phyloP scores from a whole-genome alignment of 2,113 vertebrate genomes.

The Pseudolaguvia tuberculata region DNA sequence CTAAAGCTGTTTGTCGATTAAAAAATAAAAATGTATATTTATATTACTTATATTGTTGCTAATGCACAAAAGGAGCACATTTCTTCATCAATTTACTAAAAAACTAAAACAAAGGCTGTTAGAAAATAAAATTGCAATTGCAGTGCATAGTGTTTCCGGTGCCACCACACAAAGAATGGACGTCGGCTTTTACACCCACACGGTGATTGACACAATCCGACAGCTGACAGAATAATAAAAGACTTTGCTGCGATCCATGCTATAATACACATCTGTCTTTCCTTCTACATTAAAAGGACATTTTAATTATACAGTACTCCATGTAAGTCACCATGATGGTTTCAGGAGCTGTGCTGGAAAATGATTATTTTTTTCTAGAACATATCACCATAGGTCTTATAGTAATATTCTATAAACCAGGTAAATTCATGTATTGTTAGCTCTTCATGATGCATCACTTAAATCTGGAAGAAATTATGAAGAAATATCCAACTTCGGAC shows the following conservation, averaged over 20 bases:
- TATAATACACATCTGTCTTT: conserved; percentile 33
- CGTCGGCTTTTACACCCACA: conserved; percentile 28
- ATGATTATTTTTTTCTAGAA: background rate
- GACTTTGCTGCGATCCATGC: conserved; percentile 26
- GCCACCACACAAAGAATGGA: conserved; percentile 27
- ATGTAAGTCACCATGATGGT: conserved; percentile 1
- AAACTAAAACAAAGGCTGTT: conserved; percentile 3
- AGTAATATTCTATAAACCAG: background rate
- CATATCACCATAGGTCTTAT: background rate
- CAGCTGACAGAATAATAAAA: conserved; percentile 45
- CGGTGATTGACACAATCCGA: conserved; percentile 21
- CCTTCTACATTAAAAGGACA: conserved; percentile 22
- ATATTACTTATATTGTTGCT: background rate
- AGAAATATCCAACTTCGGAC: no score
- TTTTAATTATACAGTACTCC: conserved; percentile 17
- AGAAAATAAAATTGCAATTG: conserved; percentile 12
- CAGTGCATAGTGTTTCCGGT: background rate
- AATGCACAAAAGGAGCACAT: background rate
- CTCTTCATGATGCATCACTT: background rate
- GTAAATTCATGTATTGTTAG: background rate
- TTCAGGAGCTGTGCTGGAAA: conserved; percentile 1
- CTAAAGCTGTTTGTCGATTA: background rate
- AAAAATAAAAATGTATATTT: background rate
- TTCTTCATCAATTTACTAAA: no score
- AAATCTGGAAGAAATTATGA: background rate